phyloP scores from a whole-genome alignment of 2,888 invertebrate species.

The Pachliopta kotzebuea region DNA sequence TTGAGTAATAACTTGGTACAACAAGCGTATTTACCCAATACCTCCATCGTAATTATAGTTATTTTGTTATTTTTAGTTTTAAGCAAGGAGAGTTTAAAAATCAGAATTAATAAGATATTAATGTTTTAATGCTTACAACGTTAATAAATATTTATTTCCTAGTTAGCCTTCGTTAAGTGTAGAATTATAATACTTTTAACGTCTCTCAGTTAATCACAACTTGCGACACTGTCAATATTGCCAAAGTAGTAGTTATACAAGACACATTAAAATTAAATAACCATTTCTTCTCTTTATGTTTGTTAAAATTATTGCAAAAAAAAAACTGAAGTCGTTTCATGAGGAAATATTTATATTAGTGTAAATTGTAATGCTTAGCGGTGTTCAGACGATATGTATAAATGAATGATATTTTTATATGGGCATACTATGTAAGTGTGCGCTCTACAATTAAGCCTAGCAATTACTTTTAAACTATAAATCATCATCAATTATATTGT shows the following conservation, averaged over 20 bases:
- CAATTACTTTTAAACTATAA: slow-evolving; percentile 13
- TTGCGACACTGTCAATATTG: slow-evolving; percentile 39
- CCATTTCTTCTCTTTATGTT: not conserved
- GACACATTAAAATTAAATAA: not conserved
- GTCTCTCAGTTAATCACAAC: slow-evolving; percentile 20
- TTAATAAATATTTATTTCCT: slow-evolving; percentile 60
- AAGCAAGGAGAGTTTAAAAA: slow-evolving; percentile 67
- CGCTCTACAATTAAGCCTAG: slow-evolving; percentile 53
- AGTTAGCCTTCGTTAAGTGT: slow-evolving; percentile 34
- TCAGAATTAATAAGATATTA: slow-evolving; percentile 75
- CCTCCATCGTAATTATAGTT: slow-evolving; percentile 48
- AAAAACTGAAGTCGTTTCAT: slow-evolving; percentile 1
- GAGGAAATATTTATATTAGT: slow-evolving; percentile 2
- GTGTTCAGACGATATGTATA: slow-evolving; percentile 66
- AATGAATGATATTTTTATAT: slow-evolving; percentile 78
- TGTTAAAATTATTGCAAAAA: slow-evolving; percentile 11
- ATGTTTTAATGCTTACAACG: slow-evolving; percentile 58
- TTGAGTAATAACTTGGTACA: slow-evolving; percentile 1
- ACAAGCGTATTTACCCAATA: slow-evolving; percentile 40
- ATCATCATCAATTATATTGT: slow-evolving; percentile 11
- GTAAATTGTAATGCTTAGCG: slow-evolving; percentile 58
- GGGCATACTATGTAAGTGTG: slow-evolving; percentile 65
- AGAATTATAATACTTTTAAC: slow-evolving; percentile 30
- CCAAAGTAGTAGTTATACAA: slow-evolving; percentile 44
- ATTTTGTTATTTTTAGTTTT: slow-evolving; percentile 68